phyloP scores from a whole-genome alignment of 2,113 vertebrate species.

The Xenopus laevis region DNA sequence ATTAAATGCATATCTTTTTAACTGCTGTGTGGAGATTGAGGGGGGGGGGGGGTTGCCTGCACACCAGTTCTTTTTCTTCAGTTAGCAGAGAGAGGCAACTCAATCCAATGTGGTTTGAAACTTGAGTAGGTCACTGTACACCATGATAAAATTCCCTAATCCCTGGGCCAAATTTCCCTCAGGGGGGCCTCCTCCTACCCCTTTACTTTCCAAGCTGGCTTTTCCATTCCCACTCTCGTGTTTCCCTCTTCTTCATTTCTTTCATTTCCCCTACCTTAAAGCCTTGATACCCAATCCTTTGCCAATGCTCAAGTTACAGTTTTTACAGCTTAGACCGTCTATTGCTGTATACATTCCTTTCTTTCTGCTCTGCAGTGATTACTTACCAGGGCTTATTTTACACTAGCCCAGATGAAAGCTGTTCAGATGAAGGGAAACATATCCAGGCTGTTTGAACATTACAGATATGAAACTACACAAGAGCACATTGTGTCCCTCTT shows the following conservation, averaged over 20 bases:
- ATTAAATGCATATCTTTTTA: slow-evolving; percentile 60
- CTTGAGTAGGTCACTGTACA: slow-evolving; percentile 96
- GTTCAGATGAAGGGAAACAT: slow-evolving; percentile 91
- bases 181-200: slow-evolving; percentile 78
- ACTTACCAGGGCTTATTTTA: slow-evolving; percentile 96
- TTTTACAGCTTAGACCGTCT: slow-evolving; percentile 98
- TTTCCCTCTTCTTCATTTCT: slow-evolving; percentile 71
- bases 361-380: slow-evolving; percentile 88
- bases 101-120: slow-evolving; percentile 84
- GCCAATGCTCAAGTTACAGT: slow-evolving; percentile 89
- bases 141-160: slow-evolving; percentile 98
- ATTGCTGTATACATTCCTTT: slow-evolving; percentile 98
- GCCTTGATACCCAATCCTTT: slow-evolving; percentile 94
- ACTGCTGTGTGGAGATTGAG: slow-evolving; percentile 57
- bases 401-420: slow-evolving; percentile 92
- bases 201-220: slow-evolving; percentile 84
- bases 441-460: slow-evolving; percentile 83
- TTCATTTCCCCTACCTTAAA: slow-evolving; percentile 96
- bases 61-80: slow-evolving; percentile 77
- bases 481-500: slow-evolving; percentile 82
- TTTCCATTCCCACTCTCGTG: slow-evolving; percentile 79
- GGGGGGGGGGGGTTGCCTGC: slow-evolving; percentile 59
- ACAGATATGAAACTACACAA: slow-evolving; percentile 86
- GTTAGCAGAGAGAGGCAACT: slow-evolving; percentile 82
- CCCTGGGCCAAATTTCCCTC: slow-evolving; percentile 92